Base-by-base conservation (phyloP, 2,888 invertebrate genomes). In the Branchipolynoe longqiensis region DNA sequence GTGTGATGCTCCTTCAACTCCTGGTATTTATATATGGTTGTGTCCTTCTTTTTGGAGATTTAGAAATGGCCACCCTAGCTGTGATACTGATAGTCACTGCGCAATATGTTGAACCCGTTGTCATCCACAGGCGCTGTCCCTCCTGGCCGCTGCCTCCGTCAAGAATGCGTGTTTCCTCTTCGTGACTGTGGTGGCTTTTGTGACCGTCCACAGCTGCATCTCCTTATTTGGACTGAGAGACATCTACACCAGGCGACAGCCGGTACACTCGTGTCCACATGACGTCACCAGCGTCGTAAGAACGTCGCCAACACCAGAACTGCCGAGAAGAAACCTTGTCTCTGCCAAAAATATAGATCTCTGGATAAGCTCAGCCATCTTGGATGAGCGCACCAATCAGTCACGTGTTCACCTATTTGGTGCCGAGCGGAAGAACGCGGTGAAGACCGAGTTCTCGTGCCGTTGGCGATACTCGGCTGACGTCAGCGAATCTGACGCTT, bases 371-470 rank as follows among this genome's bases (percentile, higher is more conserved):
- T 78, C 78, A 0, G 78, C 78, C 28, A 25, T 78, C 28, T 25
- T 78, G 31, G 78, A 78, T 18, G 14, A 18, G 0, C 40, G 78
- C 12, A 33, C 25, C 28, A 78, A 78, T 25, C 48, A 48, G 54
- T 48, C 78, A 28, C 28, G 78, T 4, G 48, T 78, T 40, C 78
- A 48, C 18, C 22, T 78, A 6, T 25, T 78, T 2, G 78, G 78
- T 4, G 54, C 25, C 25, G 78, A 78, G 54, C 18, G 41, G 31
- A 40, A 22, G 54, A 28, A 78, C 28, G 54, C 28, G 12, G 78
- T 78, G n/a, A 78, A 78, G 28, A 28, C 48, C n/a, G 78, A 78
- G 28, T 78, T 78, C 78, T 54, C 48, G 31, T 78, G 78, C 28
- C 78, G 78, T 48, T 78, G 78, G 78, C 1, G 31, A 12, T 54